phyloP scores from a whole-genome alignment of 2,888 invertebrate genomes.

The Ochlodes sylvanus region DNA sequence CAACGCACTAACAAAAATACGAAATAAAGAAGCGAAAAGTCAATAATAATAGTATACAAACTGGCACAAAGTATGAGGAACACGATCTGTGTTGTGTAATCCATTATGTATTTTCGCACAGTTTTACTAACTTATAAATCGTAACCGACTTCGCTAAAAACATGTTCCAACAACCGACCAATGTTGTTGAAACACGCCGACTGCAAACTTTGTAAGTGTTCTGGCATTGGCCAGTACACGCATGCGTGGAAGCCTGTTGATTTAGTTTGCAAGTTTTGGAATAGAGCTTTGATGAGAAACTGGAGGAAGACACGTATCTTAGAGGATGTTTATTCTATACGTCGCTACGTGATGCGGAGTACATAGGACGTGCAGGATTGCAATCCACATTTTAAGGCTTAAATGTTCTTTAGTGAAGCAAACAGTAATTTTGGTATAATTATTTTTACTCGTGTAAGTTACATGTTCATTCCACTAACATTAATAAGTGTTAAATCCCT shows the following conservation, averaged over 20 bases:
- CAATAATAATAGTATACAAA: slow-evolving; percentile 55
- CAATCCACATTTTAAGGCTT: background rate
- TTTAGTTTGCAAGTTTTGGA: slow-evolving; percentile 44
- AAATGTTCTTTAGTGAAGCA: background rate
- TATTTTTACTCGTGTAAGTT: no score
- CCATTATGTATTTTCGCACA: slow-evolving; percentile 54
- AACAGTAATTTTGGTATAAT: no score
- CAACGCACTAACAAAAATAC: slow-evolving; percentile 51
- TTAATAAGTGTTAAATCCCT: no score
- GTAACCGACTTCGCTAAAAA: slow-evolving; percentile 27
- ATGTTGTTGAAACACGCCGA: slow-evolving; percentile 44
- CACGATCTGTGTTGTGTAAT: slow-evolving; percentile 65
- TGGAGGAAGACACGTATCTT: slow-evolving; percentile 37
- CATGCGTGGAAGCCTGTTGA: slow-evolving; percentile 52
- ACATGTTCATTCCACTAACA: no score
- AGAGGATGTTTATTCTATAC: slow-evolving; percentile 35
- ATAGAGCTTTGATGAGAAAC: slow-evolving; percentile 38
- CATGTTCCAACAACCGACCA: slow-evolving; percentile 42
- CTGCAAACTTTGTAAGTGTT: slow-evolving; percentile 47
- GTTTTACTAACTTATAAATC: slow-evolving; percentile 38
- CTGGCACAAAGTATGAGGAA: slow-evolving; percentile 70
- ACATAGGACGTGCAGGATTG: slow-evolving; percentile 1
- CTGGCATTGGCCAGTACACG: slow-evolving; percentile 35
- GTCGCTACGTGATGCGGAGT: slow-evolving; percentile 32
- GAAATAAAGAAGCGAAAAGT: slow-evolving; percentile 43